Conservation (phyloP, 2,888 invertebrate species). For the Lathronympha strigana region DNA sequence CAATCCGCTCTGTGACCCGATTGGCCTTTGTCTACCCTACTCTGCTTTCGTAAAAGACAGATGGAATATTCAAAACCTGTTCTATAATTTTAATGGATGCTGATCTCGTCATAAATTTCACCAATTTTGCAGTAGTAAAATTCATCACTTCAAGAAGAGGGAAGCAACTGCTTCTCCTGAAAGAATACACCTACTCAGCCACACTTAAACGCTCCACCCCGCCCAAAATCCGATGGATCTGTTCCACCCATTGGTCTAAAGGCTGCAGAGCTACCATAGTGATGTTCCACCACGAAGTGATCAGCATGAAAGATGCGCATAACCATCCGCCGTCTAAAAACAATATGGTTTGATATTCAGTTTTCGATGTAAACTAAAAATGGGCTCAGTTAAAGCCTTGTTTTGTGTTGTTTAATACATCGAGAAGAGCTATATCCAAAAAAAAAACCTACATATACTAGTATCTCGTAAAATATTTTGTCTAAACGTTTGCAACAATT, state of each 20-base stretch:
- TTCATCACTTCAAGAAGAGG: constrained; percentile 21
- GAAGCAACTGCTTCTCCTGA: constrained; percentile 9
- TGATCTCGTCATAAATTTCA: too few relatives aligned
- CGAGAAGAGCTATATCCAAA: too few relatives aligned
- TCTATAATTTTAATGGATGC: neutral
- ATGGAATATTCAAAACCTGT: neutral
- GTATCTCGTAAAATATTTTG: too few relatives aligned
- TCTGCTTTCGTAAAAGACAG: too few relatives aligned
- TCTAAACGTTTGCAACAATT: too few relatives aligned
- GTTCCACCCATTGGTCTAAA: constrained; percentile 27
- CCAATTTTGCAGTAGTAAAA: constrained; percentile 15
- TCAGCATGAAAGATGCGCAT: constrained; percentile 7
- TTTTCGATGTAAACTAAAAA: too few relatives aligned
- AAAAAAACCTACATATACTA: too few relatives aligned
- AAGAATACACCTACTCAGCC: constrained; percentile 17
- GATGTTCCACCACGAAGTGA: neutral
- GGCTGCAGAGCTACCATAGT: constrained; percentile 27
- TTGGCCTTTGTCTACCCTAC: too few relatives aligned
- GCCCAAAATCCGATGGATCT: constrained; percentile 28
- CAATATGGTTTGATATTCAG: neutral
- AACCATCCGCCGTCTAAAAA: constrained; percentile 18
- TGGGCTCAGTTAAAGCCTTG: too few relatives aligned
- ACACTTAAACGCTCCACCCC: constrained; percentile 1
- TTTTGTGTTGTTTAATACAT: too few relatives aligned
- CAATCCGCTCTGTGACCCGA: too few relatives aligned